Conservation (phyloP, 2,113 vertebrate species). For the Rafetus swinhoei region DNA sequence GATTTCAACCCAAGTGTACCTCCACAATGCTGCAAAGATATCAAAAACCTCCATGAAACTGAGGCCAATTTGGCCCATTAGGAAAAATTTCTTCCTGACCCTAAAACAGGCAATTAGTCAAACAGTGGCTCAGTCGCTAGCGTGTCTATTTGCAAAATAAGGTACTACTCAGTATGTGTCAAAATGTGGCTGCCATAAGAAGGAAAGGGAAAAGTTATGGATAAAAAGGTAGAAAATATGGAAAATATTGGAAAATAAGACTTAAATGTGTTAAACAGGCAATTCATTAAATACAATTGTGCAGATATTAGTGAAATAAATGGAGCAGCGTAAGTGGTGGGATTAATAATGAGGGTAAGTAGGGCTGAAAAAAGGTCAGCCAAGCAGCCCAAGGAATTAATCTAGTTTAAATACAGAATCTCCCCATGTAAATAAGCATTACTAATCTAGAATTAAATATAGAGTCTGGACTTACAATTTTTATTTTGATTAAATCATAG, state of each 20-base stretch:
- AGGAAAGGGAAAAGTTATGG: not conserved
- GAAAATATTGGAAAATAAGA: not conserved
- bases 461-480: not conserved
- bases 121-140: not conserved
- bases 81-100: not conserved
- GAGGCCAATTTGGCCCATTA: not conserved
- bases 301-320: not conserved
- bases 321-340: not conserved
- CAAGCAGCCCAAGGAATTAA: not conserved
- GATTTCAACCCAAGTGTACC: not conserved
- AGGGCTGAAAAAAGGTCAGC: not conserved
- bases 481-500: not conserved
- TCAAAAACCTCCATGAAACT: not conserved
- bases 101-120: not conserved
- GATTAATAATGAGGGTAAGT: not conserved
- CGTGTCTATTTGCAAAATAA: not conserved
- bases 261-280: not conserved
- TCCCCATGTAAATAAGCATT: not conserved
- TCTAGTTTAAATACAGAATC: accelerated
- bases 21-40: not conserved
- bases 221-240: not conserved
- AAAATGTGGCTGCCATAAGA: not conserved
- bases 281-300: not conserved
- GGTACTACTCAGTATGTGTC: not conserved
- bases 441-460: not conserved